phyloP scores from a whole-genome alignment of 1,140 invertebrate genomes.

The Pseudomyrmex cubaensis region DNA sequence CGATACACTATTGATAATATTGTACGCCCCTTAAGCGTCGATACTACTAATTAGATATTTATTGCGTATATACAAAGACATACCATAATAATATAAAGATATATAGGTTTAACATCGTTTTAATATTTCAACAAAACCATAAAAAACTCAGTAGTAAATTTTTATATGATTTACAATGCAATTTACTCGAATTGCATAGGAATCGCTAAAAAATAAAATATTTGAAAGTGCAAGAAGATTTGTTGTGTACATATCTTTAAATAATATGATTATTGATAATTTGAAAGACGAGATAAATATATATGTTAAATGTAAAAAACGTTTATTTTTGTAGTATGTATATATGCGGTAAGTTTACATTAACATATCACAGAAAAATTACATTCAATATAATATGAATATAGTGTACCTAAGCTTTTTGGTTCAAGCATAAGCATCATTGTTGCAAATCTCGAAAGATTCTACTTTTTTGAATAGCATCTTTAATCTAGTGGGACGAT shows the following conservation, averaged over 20 bases:
- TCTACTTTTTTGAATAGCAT: not conserved
- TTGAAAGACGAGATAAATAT: not conserved
- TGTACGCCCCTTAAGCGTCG: conserved; percentile 58
- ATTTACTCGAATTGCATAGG: too few relatives aligned
- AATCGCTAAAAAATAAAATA: too few relatives aligned
- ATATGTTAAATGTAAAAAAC: conserved; percentile 18
- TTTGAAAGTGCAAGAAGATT: not conserved
- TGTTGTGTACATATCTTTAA: not conserved
- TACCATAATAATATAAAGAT: too few relatives aligned
- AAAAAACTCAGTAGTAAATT: too few relatives aligned
- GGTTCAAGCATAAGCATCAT: not conserved
- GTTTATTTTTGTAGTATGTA: conserved; percentile 43
- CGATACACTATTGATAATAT: conserved; percentile 53
- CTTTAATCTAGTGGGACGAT: not conserved
- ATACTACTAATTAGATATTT: not conserved
- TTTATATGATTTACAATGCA: not conserved
- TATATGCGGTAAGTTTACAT: conserved; percentile 46
- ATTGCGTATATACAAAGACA: too few relatives aligned
- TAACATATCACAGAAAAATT: conserved; percentile 51
- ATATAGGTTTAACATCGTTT: too few relatives aligned
- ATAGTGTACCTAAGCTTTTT: not conserved
- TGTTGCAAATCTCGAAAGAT: conserved; percentile 1
- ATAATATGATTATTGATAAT: not conserved
- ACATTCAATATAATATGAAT: conserved; percentile 6
- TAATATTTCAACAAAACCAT: too few relatives aligned